Percentiles rank a stretch among this genome's conserved stretches.
Conservation (phyloP, 1,140 invertebrate species). For the Ips typographus region DNA sequence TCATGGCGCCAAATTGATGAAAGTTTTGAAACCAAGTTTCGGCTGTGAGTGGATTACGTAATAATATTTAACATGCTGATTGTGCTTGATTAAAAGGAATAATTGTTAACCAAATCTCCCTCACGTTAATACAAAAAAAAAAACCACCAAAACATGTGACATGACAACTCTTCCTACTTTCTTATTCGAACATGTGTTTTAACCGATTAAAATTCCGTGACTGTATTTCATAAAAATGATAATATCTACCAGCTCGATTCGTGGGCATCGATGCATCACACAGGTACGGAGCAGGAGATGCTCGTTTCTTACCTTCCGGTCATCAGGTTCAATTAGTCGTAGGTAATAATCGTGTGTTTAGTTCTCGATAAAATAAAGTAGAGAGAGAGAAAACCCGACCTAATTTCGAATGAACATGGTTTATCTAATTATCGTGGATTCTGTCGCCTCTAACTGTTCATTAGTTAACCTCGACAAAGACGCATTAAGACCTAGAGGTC, state of each 20-base stretch:
- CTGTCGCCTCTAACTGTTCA: constrained; percentile 15
- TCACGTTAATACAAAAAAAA: background rate
- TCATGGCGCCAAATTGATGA: too few species aligned
- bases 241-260: constrained; percentile 19
- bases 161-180: constrained; percentile 5
- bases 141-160: background rate
- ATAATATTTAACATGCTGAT: too few species aligned
- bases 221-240: constrained; percentile 33
- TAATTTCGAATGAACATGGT: constrained; percentile 16
- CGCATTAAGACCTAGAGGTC: background rate
- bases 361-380: background rate
- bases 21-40: too few species aligned
- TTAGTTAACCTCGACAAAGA: background rate
- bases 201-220: constrained; percentile 33
- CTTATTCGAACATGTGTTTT: constrained; percentile 24
- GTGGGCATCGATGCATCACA: constrained; percentile 27
- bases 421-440: constrained; percentile 22
- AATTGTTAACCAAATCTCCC: too few species aligned
- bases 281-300: background rate
- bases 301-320: constrained; percentile 21
- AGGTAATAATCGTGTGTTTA: constrained; percentile 11
- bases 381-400: constrained; percentile 12
- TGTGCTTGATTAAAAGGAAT: too few species aligned
- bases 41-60: too few species aligned
- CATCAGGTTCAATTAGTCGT: constrained; percentile 25